Percentiles rank a stretch among this genome's conserved stretches.
Conservation (phyloP, 2,888 invertebrate species). For the Polymixis lichenea region DNA sequence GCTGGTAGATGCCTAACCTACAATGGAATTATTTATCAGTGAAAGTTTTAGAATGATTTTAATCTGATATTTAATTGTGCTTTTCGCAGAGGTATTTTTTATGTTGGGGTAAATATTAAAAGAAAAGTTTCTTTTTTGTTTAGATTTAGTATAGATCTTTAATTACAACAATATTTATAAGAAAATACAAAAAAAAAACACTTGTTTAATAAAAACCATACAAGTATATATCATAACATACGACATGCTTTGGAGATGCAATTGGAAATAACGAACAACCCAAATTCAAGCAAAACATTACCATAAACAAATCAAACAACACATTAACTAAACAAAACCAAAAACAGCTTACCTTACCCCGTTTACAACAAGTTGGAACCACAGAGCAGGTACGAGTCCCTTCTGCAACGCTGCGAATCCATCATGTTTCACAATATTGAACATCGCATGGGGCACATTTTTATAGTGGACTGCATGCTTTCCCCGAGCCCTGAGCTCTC, state of each 20-base stretch:
- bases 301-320: not conserved
- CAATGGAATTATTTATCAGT: conserved; percentile 63
- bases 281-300: not conserved
- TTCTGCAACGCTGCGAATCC: conserved; percentile 94
- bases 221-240: not conserved
- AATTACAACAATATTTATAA: not conserved
- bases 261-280: not conserved
- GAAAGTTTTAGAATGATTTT: not conserved
- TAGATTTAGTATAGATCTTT: not conserved
- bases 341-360: conserved; percentile 87
- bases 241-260: conserved; percentile 4
- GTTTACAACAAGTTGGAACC: conserved; percentile 94
- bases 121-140: not conserved
- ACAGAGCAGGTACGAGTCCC: conserved; percentile 95
- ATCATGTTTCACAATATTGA: conserved; percentile 93
- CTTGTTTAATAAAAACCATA: not conserved
- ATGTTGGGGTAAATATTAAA: not conserved
- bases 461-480: conserved; percentile 91
- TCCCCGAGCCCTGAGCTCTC: conserved; percentile 93
- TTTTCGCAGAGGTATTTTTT: not conserved
- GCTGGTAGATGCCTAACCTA: conserved; percentile 94
- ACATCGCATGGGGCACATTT: conserved; percentile 95
- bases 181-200: not conserved
- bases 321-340: conserved; percentile 20
- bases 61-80: too few relatives aligned